Percentiles rank a stretch among this genome's conserved stretches.
phyloP scores from a whole-genome alignment of 2,113 vertebrate genomes.

The Laterallus jamaicensis region DNA sequence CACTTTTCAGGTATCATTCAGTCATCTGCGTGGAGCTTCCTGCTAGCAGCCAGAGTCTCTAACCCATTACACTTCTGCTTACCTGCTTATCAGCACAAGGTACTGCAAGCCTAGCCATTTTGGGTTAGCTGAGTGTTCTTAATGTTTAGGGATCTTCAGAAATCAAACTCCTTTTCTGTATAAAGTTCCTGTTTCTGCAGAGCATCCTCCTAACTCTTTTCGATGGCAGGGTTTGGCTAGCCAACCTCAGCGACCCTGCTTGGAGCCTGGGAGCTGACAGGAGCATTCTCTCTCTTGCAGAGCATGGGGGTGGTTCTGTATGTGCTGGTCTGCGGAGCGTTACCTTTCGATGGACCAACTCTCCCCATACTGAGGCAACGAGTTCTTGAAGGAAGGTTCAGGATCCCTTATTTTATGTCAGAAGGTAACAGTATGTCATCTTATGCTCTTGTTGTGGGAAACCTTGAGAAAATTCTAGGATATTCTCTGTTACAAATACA shows the following conservation, averaged over 20 bases:
- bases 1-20: not conserved
- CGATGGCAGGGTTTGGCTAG: not conserved
- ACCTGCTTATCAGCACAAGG: not conserved
- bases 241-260: not conserved
- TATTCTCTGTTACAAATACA: not conserved
- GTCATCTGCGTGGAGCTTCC: not conserved
- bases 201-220: not conserved
- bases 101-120: not conserved
- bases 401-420: constrained; percentile 99
- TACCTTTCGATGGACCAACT: constrained; percentile 96
- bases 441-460: not conserved
- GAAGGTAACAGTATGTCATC: constrained; percentile 81
- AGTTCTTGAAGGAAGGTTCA: constrained; percentile 96
- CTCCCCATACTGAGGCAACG: constrained; percentile 94
- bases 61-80: not conserved
- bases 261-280: not conserved
- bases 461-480: not conserved
- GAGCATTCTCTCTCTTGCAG: constrained; percentile 66
- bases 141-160: not conserved
- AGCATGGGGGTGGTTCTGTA: constrained; percentile 99
- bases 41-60: not conserved
- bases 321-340: constrained; percentile 93
- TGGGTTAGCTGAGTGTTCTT: not conserved
- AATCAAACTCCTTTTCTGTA: not conserved
- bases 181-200: not conserved